A percentile compares a stretch with the other conserved stretches of the same genome.
These are phyloP conservation scores for Eupithecia centaureata DNA, from an alignment of 2,888 invertebrate species.

Conservation along the genomic window DNA sequence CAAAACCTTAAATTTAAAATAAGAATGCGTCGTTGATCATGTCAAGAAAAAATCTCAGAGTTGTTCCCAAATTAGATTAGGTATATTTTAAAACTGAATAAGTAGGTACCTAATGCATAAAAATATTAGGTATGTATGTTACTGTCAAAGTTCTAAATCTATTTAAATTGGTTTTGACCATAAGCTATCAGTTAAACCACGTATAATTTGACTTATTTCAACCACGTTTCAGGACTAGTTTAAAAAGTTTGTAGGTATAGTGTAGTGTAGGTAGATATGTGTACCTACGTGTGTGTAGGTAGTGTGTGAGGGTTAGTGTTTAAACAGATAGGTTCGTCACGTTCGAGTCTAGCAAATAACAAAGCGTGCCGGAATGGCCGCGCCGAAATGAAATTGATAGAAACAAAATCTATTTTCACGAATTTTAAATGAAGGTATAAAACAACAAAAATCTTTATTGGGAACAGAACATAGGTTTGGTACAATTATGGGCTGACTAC, in stretches of 20 bases:
- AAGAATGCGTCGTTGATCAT: not conserved
- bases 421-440: not conserved
- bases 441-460: no score
- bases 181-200: not conserved
- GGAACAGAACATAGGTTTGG: no score
- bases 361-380: not conserved
- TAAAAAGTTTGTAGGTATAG: not conserved
- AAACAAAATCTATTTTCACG: not conserved
- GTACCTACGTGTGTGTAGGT: no score
- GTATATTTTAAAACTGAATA: no score
- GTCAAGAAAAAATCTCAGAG: not conserved
- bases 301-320: not conserved
- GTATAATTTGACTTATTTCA: not conserved
- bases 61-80: not conserved
- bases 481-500: no score
- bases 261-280: not conserved
- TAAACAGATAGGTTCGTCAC: not conserved
- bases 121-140: not conserved
- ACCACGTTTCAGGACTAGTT: not conserved
- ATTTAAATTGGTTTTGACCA: no score
- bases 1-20: not conserved
- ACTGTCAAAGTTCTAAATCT: not conserved
- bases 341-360: not conserved
- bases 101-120: not conserved
- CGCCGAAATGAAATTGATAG: not conserved